phyloP scores from a whole-genome alignment of 2,113 vertebrate genomes.

The Trematocara unimaculatum region DNA sequence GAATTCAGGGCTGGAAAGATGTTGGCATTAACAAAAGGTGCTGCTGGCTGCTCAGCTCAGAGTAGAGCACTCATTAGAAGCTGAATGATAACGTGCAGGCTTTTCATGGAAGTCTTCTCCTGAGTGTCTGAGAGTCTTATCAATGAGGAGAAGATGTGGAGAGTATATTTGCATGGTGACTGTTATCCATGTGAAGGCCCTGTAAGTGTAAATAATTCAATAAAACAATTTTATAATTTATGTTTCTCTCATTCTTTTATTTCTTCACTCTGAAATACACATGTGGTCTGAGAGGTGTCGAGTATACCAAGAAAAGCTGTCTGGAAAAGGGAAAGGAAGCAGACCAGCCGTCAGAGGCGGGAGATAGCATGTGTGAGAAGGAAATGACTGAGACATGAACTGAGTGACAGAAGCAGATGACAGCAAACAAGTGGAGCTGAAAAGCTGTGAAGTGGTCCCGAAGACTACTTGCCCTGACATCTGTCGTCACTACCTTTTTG shows the following conservation, averaged over 20 bases:
- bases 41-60: neutral
- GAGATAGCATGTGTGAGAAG: neutral
- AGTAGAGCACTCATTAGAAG: neutral
- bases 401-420: constrained; percentile 14
- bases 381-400: neutral
- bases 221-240: neutral
- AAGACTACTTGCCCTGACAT: neutral
- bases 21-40: neutral
- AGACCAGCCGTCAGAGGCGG: neutral
- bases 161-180: neutral
- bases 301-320: neutral
- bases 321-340: neutral
- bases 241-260: neutral
- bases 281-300: neutral
- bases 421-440: neutral
- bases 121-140: neutral
- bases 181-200: neutral
- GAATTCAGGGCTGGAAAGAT: neutral
- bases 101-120: neutral
- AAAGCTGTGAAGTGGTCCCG: neutral
- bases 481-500: neutral
- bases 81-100: neutral
- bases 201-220: neutral
- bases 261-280: neutral
- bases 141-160: neutral